Evolutionary conservation across 1,140 invertebrate species (phyloP).

Genomic region (Mactra quadrangularis): DNA sequence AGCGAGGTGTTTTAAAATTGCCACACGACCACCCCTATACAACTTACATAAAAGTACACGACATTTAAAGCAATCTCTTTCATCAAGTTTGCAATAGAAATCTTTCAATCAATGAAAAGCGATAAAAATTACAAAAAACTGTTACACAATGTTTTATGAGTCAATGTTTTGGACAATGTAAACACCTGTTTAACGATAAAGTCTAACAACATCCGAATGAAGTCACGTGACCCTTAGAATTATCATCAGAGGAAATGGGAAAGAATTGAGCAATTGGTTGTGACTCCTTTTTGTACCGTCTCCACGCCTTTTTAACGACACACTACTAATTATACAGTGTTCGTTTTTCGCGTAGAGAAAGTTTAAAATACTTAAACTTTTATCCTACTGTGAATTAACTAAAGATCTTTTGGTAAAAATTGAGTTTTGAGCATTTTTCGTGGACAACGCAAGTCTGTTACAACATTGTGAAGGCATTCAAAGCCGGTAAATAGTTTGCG

Average conservation of each 20-base stretch:
- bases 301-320: slow-evolving; percentile 18
- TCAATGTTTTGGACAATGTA: no score
- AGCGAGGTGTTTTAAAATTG: no score
- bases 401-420: slow-evolving; percentile 13
- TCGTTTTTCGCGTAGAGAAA: slow-evolving; percentile 22
- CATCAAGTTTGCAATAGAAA: no score
- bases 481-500: slow-evolving; percentile 12
- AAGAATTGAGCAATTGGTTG: slow-evolving; percentile 1
- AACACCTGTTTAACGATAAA: no score
- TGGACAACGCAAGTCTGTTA: slow-evolving; percentile 39
- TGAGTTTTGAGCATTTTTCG: slow-evolving; percentile 34
- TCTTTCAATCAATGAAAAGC: no score
- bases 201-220: no score
- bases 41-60: no score
- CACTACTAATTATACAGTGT: slow-evolving; percentile 31
- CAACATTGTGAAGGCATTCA: slow-evolving; percentile 23
- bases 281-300: not conserved
- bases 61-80: no score
- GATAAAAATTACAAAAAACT: no score
- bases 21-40: no score
- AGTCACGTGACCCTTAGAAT: slow-evolving; percentile 3
- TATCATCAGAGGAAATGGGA: not conserved
- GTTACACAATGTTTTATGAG: no score
- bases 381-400: slow-evolving; percentile 23
- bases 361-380: slow-evolving; percentile 24